Percentiles rank a stretch among this genome's conserved stretches.
phyloP scores from a whole-genome alignment of 2,888 invertebrate species.

The Ashinkailepas kermadecensis region DNA sequence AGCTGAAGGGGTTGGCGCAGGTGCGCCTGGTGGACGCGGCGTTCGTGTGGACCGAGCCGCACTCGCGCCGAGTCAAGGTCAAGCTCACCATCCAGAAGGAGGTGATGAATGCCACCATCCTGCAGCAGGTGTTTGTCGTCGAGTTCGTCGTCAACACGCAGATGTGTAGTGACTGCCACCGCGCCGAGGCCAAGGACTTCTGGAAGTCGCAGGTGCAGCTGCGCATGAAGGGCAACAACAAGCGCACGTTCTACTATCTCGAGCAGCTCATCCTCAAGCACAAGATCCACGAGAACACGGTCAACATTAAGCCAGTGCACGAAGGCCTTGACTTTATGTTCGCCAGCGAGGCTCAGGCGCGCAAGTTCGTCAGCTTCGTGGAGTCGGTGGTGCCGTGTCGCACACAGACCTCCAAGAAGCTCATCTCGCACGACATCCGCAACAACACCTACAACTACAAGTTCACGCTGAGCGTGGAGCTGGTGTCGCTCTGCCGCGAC shows the following conservation, averaged over 20 bases:
- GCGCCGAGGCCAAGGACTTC: constrained; percentile 92
- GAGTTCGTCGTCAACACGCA: constrained; percentile 86
- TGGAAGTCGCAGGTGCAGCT: constrained; percentile 77
- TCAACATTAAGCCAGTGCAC: constrained; percentile 77
- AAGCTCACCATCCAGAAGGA: constrained; percentile 86
- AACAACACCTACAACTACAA: constrained; percentile 96
- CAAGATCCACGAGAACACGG: constrained; percentile 78
- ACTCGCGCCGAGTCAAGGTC: constrained; percentile 93
- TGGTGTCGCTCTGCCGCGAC: constrained; percentile 92
- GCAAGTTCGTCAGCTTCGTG: constrained; percentile 93
- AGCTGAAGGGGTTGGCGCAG: constrained; percentile 76
- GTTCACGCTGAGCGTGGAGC: constrained; percentile 81
- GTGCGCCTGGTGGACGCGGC: constrained; percentile 91
- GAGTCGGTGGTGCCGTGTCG: constrained; percentile 78
- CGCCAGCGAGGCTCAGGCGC: constrained; percentile 75
- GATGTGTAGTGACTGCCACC: constrained; percentile 96
- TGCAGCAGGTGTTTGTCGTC: constrained; percentile 92
- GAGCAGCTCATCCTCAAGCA: constrained; percentile 96
- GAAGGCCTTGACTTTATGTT: constrained; percentile 95
- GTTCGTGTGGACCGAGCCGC: constrained; percentile 98
- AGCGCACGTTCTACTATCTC: constrained; percentile 94
- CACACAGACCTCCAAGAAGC: constrained; percentile 81
- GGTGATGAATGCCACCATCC: constrained; percentile 77
- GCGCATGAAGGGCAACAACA: constrained; percentile 77
- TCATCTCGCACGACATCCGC: constrained; percentile 94